These are phyloP conservation scores for Pseudomugil gertrudae DNA, from an alignment of 2,797 vertebrate genomes.

Conservation along the genomic window DNA sequence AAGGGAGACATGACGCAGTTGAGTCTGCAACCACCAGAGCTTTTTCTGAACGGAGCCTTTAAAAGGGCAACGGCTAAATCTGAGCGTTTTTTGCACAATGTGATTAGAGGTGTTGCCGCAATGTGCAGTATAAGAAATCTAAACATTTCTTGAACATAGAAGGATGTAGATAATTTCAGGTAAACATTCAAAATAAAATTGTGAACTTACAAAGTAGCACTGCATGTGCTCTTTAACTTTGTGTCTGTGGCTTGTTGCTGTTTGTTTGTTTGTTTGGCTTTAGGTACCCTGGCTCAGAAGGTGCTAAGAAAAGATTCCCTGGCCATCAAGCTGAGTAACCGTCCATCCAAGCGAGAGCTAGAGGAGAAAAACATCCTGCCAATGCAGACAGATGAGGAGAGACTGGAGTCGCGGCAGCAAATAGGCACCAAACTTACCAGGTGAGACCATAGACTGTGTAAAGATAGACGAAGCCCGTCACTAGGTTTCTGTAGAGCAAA, in stretches of 20 bases:
- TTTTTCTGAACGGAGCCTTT: not conserved
- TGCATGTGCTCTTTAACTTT: not conserved
- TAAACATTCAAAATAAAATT: not conserved
- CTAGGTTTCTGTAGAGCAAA: too few species aligned
- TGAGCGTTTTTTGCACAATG: not conserved
- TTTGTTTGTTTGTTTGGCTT: conserved; percentile 33
- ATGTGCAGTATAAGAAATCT: not conserved
- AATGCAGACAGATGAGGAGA: conserved; percentile 94
- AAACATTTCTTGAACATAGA: not conserved
- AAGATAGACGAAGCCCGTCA: too few species aligned
- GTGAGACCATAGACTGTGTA: too few species aligned
- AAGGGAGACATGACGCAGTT: not conserved
- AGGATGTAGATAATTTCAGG: not conserved
- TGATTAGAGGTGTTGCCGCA: not conserved
- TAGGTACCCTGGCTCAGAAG: conserved; percentile 94
- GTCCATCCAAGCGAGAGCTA: conserved; percentile 94
- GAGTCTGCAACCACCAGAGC: too few species aligned
- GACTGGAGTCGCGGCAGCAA: conserved; percentile 93
- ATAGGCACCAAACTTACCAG: conserved; percentile 97
- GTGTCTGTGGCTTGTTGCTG: not conserved
- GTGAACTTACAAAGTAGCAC: not conserved
- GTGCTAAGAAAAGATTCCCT: conserved; percentile 97
- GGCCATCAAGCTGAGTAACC: conserved; percentile 98
- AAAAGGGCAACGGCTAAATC: not conserved
- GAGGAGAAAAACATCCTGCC: conserved; percentile 99